phyloP scores from a whole-genome alignment of 2,113 vertebrate species.

The Mystacornis crossleyi region DNA sequence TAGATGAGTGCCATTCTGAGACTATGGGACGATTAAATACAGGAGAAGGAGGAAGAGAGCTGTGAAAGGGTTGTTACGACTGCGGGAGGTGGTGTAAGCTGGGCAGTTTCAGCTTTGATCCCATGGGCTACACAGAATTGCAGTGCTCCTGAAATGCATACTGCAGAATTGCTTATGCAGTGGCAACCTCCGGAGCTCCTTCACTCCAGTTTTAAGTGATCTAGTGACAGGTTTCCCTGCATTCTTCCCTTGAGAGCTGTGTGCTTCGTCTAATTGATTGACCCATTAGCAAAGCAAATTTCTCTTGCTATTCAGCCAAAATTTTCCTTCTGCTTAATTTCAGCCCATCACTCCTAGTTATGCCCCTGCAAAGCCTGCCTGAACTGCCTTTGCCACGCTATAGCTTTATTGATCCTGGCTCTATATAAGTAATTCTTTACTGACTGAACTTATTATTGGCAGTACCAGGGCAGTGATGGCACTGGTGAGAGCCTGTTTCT shows the following conservation, averaged over 20 bases:
- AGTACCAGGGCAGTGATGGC: neutral
- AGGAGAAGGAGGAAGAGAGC: neutral
- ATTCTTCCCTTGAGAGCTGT: slow-evolving; percentile 10
- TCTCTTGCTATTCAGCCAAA: slow-evolving; percentile 55
- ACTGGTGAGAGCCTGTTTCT: neutral
- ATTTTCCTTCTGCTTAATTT: slow-evolving; percentile 62
- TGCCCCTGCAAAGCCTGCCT: neutral
- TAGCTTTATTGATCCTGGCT: slow-evolving; percentile 34
- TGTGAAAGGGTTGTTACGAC: neutral
- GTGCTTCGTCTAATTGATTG: slow-evolving; percentile 47
- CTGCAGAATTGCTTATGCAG: neutral
- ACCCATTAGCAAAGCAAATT: slow-evolving; percentile 69
- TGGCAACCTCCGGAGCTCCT: slow-evolving; percentile 3
- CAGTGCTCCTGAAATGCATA: neutral
- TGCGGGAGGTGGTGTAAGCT: neutral
- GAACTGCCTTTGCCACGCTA: neutral
- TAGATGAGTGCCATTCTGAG: neutral
- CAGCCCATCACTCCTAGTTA: slow-evolving; percentile 48
- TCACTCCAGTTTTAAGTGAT: slow-evolving; percentile 19
- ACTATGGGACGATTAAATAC: neutral
- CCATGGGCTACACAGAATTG: neutral
- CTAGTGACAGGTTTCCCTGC: slow-evolving; percentile 9
- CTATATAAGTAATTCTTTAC: neutral
- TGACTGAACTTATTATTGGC: neutral
- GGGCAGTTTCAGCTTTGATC: neutral